Evolutionary conservation across 2,797 vertebrate genomes (phyloP).

Genomic region (Sternotherus odoratus): DNA sequence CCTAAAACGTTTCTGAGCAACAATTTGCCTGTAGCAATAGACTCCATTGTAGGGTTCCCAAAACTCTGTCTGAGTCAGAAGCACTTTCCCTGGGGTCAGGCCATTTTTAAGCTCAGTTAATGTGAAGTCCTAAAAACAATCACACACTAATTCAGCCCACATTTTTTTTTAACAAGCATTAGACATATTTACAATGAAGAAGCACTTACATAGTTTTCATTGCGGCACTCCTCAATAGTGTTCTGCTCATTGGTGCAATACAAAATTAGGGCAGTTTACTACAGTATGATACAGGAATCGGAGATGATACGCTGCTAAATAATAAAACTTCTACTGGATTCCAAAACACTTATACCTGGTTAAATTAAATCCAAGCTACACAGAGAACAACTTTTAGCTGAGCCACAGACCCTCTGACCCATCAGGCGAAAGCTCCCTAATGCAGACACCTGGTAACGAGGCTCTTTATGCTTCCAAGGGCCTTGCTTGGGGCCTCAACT

Average conservation of each 20-base stretch:
- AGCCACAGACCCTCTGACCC: neutral
- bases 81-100: neutral
- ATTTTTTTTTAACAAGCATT: neutral
- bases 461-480: neutral
- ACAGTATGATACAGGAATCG: neutral
- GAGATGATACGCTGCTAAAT: rapidly evolving
- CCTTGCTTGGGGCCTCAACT: neutral
- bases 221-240: neutral
- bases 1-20: neutral
- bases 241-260: neutral
- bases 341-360: neutral
- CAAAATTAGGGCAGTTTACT: neutral
- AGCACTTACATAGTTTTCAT: neutral
- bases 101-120: neutral
- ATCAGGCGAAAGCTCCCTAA: neutral
- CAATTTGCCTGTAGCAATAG: neutral
- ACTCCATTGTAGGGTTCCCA: neutral
- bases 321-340: neutral
- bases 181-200: neutral
- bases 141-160: neutral
- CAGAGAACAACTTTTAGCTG: neutral
- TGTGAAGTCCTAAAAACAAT: constrained; percentile 1
- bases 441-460: neutral
- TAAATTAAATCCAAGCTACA: neutral
- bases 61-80: neutral